These are phyloP conservation scores for Protaetia brevitarsis DNA, from an alignment of 1,140 invertebrate genomes.

Conservation along the genomic window DNA sequence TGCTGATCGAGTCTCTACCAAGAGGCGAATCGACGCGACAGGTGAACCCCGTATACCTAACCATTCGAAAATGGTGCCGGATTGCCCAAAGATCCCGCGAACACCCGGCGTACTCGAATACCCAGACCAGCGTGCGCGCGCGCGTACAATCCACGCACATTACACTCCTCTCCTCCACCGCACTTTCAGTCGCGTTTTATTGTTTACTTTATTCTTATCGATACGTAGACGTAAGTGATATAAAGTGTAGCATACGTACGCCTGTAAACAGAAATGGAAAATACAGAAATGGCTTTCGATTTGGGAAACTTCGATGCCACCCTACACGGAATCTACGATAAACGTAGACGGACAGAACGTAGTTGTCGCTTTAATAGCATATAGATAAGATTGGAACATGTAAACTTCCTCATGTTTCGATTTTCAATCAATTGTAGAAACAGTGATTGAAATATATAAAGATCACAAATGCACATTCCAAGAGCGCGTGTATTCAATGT, in stretches of 20 bases:
- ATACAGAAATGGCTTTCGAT: not conserved
- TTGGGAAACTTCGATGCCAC: too few species aligned
- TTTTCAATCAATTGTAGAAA: too few species aligned
- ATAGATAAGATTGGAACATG: too few species aligned
- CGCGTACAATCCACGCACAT: not conserved
- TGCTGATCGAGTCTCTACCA: not conserved
- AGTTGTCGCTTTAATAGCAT: too few species aligned
- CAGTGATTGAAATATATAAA: too few species aligned
- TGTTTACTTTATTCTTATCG: slow-evolving; percentile 15
- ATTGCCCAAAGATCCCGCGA: not conserved
- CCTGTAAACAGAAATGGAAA: not conserved
- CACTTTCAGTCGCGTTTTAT: not conserved
- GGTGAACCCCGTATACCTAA: slow-evolving; percentile 2
- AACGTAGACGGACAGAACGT: too few species aligned
- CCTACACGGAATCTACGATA: too few species aligned
- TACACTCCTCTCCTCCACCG: not conserved
- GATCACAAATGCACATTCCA: too few species aligned
- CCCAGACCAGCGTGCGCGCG: not conserved
- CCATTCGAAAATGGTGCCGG: not conserved
- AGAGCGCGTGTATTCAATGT: too few species aligned
- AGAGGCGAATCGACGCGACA: not conserved
- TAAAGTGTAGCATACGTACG: not conserved
- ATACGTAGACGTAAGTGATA: not conserved
- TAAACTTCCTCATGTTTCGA: too few species aligned
- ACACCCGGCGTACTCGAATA: not conserved